Percentiles rank a stretch among this genome's conserved stretches.
Conservation (phyloP, 2,888 invertebrate species). For the Creontiades dilutus region DNA sequence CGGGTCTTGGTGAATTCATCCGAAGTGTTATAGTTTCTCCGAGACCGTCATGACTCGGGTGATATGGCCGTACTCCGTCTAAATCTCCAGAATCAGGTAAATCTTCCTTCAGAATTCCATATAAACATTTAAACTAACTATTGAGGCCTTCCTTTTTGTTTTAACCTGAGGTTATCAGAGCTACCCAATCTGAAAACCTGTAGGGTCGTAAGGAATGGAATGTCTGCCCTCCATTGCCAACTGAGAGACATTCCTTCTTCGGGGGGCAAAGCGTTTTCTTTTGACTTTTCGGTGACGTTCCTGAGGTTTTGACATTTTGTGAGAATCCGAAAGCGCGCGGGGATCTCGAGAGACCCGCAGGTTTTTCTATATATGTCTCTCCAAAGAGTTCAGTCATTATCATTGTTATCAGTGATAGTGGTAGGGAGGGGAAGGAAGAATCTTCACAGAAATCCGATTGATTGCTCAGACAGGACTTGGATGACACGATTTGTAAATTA, state of each 20-base stretch:
- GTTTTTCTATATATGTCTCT: background rate
- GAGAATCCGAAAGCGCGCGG: background rate
- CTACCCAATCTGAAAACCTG: background rate
- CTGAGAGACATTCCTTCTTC: slow-evolving; percentile 21
- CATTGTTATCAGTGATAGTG: background rate
- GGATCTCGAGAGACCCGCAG: background rate
- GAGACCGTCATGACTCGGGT: slow-evolving; percentile 3
- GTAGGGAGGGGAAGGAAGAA: no score
- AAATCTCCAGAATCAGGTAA: slow-evolving; percentile 5
- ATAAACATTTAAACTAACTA: background rate
- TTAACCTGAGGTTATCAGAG: background rate
- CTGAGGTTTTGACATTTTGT: background rate
- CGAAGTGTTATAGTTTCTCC: background rate
- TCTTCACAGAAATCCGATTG: no score
- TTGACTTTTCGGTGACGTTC: background rate
- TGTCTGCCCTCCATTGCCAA: slow-evolving; percentile 39
- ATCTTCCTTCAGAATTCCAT: background rate
- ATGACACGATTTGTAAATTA: no score
- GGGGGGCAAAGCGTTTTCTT: background rate
- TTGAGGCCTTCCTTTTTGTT: background rate
- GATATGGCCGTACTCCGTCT: background rate
- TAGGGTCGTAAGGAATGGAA: slow-evolving; percentile 35
- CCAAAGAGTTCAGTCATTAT: background rate
- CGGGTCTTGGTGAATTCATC: background rate
- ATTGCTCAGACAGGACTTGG: no score